Evolutionary conservation across 2,113 vertebrate genomes (phyloP), one percentile per base, ranked within the genome.

Genomic region (Sebastes fasciatus): DNA sequence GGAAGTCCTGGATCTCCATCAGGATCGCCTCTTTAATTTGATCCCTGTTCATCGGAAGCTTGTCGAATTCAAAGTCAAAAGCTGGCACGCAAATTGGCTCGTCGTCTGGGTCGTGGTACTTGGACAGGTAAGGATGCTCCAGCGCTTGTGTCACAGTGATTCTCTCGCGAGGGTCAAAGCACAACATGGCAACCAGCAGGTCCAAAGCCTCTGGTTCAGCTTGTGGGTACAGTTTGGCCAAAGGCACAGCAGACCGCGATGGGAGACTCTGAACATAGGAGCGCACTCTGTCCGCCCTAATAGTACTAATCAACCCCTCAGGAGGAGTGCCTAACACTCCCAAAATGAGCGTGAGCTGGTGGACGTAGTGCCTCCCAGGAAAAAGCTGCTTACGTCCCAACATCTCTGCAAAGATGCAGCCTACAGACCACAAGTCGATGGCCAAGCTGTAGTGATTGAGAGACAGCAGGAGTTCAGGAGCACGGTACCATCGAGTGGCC

Each of bases 341-440:
- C 94, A 99, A 94, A 89, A 99, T 98, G 10, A 99, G 95, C 68
- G 98, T 97, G 0, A 99, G 94, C 89, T 99, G 98, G 79, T 99
- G 97, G 0, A 99, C 95, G 1, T 99, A 99, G 63, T 99, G 96
- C 1, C 97, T 95, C 0, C 98, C 98, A 0, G 97, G 98, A 82
- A 99, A 99, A 40, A 99, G 96, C 80, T 99, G 98, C 0, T 96
- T 95, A 0, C 98, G 94, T 0, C 96, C 98, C 6, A 99, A 70
- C 98, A 99, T 99, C 86, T 99, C 98, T 0, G 97, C 98, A 16
- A 99, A 98, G 86, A 99, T 99, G 87, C 98, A 99, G 0, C 98
- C 98, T 0, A 98, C 98, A 0, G 98, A 98, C 98, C 98, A 99
- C 87, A 99, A 89, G 89, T 99, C 98, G 1, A 99, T 98, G 55